phyloP scores from a whole-genome alignment of 2,797 vertebrate species.

The Lepus townsendii region DNA sequence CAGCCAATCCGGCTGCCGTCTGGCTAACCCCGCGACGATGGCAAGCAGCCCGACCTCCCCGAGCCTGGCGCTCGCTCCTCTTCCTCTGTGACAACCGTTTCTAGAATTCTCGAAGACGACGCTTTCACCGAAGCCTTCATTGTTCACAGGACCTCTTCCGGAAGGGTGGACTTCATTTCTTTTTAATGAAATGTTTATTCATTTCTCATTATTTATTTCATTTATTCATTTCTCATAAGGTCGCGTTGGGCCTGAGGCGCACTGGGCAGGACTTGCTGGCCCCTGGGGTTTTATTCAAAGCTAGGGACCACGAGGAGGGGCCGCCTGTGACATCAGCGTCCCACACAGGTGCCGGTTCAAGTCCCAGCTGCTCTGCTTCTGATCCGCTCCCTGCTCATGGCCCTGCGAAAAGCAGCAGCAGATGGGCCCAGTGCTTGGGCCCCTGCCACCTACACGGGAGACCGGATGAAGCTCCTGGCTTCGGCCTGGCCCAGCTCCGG shows the following conservation, averaged over 20 bases:
- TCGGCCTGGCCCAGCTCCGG: too few relatives aligned
- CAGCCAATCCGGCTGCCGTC: not conserved
- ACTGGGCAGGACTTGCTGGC: not conserved
- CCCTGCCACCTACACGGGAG: too few relatives aligned
- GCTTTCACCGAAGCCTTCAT: not conserved
- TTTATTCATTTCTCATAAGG: not conserved
- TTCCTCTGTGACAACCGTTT: not conserved
- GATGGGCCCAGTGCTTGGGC: too few relatives aligned
- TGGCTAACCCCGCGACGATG: too few relatives aligned
- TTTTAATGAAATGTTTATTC: conserved; percentile 17
- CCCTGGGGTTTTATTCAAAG: not conserved
- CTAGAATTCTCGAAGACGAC: not conserved
- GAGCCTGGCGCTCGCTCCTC: not conserved
- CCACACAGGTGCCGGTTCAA: too few relatives aligned
- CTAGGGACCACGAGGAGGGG: not conserved
- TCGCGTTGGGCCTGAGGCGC: not conserved
- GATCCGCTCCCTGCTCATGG: too few relatives aligned
- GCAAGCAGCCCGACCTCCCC: not conserved
- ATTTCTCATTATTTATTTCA: not conserved
- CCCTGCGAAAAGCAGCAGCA: too few relatives aligned
- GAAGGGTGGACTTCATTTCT: not conserved
- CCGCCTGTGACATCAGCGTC: too few relatives aligned
- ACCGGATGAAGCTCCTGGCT: too few relatives aligned
- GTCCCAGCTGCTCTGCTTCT: too few relatives aligned
- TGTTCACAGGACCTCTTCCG: not conserved